These are phyloP conservation scores for Drosophila ustulata DNA, from an alignment of 2,888 invertebrate genomes.

Conservation along the genomic window DNA sequence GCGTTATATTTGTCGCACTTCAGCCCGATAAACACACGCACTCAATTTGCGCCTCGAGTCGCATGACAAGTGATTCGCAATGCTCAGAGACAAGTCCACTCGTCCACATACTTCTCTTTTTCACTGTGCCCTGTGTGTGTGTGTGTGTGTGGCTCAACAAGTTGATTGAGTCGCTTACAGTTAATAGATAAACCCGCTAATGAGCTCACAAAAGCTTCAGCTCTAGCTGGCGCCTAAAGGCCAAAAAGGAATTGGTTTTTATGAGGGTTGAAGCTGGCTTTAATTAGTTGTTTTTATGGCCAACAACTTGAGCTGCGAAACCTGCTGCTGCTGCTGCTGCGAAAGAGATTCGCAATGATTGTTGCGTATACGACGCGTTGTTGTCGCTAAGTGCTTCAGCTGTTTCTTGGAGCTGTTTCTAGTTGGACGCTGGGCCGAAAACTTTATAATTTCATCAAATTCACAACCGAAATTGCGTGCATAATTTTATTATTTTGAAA, in stretches of 20 bases:
- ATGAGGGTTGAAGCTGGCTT: slow-evolving; percentile 38
- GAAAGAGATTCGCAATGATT: slow-evolving; percentile 29
- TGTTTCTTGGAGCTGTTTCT: not conserved
- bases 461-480: slow-evolving; percentile 73
- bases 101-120: not conserved
- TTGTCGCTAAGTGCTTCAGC: slow-evolving; percentile 24
- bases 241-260: slow-evolving; percentile 39
- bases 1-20: slow-evolving; percentile 52
- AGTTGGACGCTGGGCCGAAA: slow-evolving; percentile 18
- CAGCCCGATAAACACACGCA: slow-evolving; percentile 55
- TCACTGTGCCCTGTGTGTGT: not conserved
- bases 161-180: slow-evolving; percentile 28
- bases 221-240: slow-evolving; percentile 26
- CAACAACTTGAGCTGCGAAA: slow-evolving; percentile 37
- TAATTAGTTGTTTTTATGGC: slow-evolving; percentile 55
- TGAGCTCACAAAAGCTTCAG: slow-evolving; percentile 40
- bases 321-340: slow-evolving; percentile 21
- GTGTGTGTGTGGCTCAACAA: slow-evolving; percentile 44
- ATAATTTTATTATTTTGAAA: slow-evolving; percentile 77
- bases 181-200: slow-evolving; percentile 59
- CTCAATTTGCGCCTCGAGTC: slow-evolving; percentile 38
- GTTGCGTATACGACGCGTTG: slow-evolving; percentile 39
- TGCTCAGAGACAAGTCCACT: slow-evolving; percentile 30
- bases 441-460: slow-evolving; percentile 75
- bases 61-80: slow-evolving; percentile 51